phyloP scores from a whole-genome alignment of 2,113 vertebrate genomes.

The Erpornis zantholeuca region DNA sequence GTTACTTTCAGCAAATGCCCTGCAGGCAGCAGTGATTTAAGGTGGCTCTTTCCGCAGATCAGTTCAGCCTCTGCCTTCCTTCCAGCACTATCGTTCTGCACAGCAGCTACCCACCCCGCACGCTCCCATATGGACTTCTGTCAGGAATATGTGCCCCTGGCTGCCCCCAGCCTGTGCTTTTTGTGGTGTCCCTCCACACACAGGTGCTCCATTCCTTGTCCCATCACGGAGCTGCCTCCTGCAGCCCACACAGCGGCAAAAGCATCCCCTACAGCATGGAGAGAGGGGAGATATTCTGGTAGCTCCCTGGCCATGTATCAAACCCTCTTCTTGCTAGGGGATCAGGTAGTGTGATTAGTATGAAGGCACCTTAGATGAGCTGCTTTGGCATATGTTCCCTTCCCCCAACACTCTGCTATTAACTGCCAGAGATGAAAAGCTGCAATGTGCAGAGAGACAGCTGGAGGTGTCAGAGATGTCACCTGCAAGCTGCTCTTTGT shows the following conservation, averaged over 20 bases:
- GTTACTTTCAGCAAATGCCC: background rate
- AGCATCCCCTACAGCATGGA: fast-evolving
- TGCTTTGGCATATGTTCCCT: background rate
- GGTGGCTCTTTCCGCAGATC: background rate
- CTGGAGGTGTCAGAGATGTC: slow-evolving; percentile 22
- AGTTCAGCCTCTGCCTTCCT: background rate
- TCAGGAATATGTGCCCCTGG: background rate
- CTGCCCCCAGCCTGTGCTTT: background rate
- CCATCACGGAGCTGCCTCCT: background rate
- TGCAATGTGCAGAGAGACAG: background rate
- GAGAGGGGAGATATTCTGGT: background rate
- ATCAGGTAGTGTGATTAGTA: background rate
- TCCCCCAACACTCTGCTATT: background rate
- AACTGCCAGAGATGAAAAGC: slow-evolving; percentile 30
- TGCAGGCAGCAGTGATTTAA: background rate
- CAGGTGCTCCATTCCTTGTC: background rate
- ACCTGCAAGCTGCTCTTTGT: background rate
- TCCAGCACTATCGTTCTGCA: fast-evolving
- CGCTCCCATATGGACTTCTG: background rate
- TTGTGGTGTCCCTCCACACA: background rate
- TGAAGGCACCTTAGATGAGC: background rate
- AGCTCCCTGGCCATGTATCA: fast-evolving
- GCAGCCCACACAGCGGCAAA: background rate
- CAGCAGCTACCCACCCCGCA: background rate
- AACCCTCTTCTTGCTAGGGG: background rate